Conservation (phyloP, 2,888 invertebrate species). For the Labia minor region DNA sequence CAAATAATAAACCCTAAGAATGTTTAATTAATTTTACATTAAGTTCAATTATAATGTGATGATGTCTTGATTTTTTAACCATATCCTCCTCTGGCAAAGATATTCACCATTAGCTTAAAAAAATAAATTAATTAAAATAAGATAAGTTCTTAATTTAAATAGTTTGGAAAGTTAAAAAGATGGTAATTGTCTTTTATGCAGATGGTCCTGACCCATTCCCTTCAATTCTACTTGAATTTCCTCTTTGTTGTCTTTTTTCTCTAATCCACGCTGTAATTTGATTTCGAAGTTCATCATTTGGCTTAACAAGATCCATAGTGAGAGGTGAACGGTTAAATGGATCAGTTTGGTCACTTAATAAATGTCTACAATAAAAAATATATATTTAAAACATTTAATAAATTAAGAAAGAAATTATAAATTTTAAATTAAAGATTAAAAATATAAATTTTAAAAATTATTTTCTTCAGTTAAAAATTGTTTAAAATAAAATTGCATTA, state of each 20-base stretch:
- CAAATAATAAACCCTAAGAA: no score
- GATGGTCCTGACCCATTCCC: neutral
- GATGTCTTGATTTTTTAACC: no score
- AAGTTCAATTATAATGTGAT: no score
- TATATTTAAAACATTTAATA: conserved; percentile 29
- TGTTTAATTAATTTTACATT: no score
- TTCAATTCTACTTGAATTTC: neutral
- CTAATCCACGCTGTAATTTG: conserved; percentile 71
- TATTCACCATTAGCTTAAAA: no score
- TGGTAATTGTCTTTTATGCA: neutral
- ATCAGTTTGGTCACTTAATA: conserved; percentile 86
- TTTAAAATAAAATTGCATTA: no score
- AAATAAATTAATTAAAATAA: no score
- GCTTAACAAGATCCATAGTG: conserved; percentile 83
- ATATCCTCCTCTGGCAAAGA: no score
- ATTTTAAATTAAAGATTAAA: conserved; percentile 18
- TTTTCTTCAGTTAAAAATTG: neutral
- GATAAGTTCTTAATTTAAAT: no score
- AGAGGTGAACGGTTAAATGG: conserved; percentile 90
- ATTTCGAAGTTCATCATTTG: conserved; percentile 63
- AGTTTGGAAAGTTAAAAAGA: neutral
- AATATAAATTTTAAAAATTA: conserved; percentile 18
- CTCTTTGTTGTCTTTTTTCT: conserved; percentile 34
- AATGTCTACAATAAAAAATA: conserved; percentile 49
- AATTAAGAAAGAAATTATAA: conserved; percentile 14